Base-by-base conservation (phyloP, 2,113 vertebrate genomes). In the Agelaius tricolor region DNA sequence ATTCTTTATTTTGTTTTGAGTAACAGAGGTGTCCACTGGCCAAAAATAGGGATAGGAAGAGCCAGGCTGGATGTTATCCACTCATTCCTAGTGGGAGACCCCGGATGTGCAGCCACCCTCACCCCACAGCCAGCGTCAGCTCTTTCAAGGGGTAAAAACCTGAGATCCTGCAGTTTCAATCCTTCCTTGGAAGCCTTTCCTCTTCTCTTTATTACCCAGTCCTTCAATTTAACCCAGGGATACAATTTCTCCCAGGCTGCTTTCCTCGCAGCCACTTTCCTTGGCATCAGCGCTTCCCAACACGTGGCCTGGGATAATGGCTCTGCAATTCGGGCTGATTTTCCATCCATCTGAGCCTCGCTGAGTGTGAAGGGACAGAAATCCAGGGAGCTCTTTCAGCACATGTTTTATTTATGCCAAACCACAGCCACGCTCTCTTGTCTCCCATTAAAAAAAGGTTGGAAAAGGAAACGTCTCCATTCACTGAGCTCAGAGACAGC, bases 241-340 rank as follows among this genome's bases (percentile, higher is more conserved):
- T 77, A 47, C 10, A 0, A 8, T 31, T 81, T 52, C 65, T 78
- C 12, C 1, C 3, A 26, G 39, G 27, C 5, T 13, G 3, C 17
- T 83, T 31, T 47, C 47, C 88, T 55, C 21, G 33, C 62, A 51
- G 65, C 19, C 30, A 5, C 57, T 7, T 67, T 26, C 44, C 86
- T 72, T 26, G 47, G 73, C 81, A 69, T 2, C 83, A 49, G 55
- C 49, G 15, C 35, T 59, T 54, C 51, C 71, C 61, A 28, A 19
- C 58, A 37, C 1, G 0, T 15, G 37, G 49, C 57, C 30, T 23
- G 26, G 68, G 52, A 71, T 31, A 31, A 61, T 0, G 3, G 6
- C 47, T 9, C 27, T 27, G n/a, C 30, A 30, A 1, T 47, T 12
- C 2, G 3, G 73, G 74, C 6, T 87, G 43, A 13, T 67, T 76